Evolutionary conservation across 2,888 invertebrate species (phyloP), one percentile per base, ranked within the genome.

Genomic region (Drosophila melanosoma): DNA sequence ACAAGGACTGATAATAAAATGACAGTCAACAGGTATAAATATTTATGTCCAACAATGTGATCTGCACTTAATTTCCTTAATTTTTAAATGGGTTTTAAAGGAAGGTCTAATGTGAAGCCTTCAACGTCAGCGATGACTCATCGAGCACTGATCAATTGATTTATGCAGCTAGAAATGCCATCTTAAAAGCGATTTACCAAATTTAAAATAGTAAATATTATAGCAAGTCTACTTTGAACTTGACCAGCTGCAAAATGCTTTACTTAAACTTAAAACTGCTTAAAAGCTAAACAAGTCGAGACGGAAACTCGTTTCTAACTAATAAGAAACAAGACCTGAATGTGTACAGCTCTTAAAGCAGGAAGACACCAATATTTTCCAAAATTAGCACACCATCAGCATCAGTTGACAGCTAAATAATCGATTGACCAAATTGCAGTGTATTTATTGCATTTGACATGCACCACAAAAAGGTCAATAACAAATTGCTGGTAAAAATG

Each of bases 211-310:
- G 10, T 29, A 66, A 61, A 45, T 29, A 10, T 26, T 12, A 8
- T 26, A 40, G 12, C 15, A 15, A 52, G 35, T 20, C 60, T 52
- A 53, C 36, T 76, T 36, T 52, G 54, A 76, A 76, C 81, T 81
- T 71, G 74, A 56, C 17, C 38, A 11, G 38, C 77, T 74, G 57
- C 45, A 70, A 70, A 80, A 60, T 61, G 69, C 42, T 56, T 49
- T 32, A 33, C 51, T 61, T 69, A 32, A 54, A 32, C 15, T 49
- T 56, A n/a, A 48, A 48, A 38, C 32, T 33, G 38, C 52, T 54
- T 61, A 35, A 62, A 52, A 23, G 29, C 7, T 29, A 56, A 64
- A 36, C 63, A 38, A 61, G 33, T 60, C n/a, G 38, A 52, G 68
- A 65, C 56, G 48, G 15, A 45, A 68, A 69, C 56, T 48, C 33